A percentile compares a stretch with the other conserved stretches of the same genome.
Conservation (phyloP, 2,797 vertebrate genomes). For the Phataginus tricuspis region DNA sequence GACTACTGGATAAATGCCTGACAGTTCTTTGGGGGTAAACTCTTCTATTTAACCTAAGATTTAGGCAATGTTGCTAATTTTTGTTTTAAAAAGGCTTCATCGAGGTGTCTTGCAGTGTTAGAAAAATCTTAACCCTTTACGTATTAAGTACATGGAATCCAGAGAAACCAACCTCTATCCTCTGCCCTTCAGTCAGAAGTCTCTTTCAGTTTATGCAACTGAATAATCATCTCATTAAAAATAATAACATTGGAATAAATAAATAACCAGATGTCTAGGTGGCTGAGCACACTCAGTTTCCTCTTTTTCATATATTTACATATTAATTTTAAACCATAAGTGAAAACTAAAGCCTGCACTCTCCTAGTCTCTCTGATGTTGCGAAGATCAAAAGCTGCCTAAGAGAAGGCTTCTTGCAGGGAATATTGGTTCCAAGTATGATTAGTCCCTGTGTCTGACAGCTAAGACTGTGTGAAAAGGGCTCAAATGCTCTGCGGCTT, state of each 20-base stretch:
- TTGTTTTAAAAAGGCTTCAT: conserved; percentile 37
- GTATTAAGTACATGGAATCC: not conserved
- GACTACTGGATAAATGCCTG: not conserved
- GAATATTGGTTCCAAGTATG: not conserved
- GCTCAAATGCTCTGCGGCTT: not conserved
- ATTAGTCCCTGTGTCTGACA: not conserved
- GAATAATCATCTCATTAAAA: not conserved
- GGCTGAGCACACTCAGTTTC: not conserved
- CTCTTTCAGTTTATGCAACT: not conserved
- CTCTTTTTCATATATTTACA: not conserved
- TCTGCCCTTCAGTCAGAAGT: not conserved
- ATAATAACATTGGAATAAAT: not conserved
- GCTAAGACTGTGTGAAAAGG: not conserved
- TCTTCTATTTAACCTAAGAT: not conserved
- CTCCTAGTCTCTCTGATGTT: conserved; percentile 10
- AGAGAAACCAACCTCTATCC: not conserved
- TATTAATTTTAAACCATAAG: conserved; percentile 2
- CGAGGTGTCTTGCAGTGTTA: not conserved
- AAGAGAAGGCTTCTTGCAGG: not conserved
- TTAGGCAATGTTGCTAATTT: not conserved
- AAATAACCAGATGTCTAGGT: conserved; percentile 24
- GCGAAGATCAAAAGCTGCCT: conserved; percentile 39
- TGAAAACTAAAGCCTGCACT: conserved; percentile 17
- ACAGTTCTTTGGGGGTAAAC: not conserved
- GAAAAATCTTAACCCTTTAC: not conserved